Evolutionary conservation across 2,888 invertebrate genomes (phyloP), one percentile per base, ranked within the genome.

Genomic region (Stegophylla sp.): DNA sequence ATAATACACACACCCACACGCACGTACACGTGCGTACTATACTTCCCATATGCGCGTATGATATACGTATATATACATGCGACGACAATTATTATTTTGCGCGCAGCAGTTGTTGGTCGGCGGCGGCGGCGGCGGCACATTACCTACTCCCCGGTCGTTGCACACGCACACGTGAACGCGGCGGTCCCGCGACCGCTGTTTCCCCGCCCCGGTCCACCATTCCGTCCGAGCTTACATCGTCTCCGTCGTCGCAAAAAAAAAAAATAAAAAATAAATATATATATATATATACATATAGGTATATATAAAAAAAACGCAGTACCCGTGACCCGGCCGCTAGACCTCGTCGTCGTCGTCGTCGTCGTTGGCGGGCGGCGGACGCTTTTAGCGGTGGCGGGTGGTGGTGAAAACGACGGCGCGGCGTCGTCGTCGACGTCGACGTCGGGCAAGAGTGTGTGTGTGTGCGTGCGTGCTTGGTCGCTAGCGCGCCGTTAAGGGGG

Each of bases 251-350:
- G 23, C 56, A 20, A 23, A 23, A 56, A 56, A 56, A 23, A 53
- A 23, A 1, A 53, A 56, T 20, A 53, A 53, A 20, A 53, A n/a
- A n/a, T n/a, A n/a, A n/a, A n/a, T n/a, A n/a, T n/a, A n/a, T n/a
- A n/a, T n/a, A n/a, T n/a, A n/a, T n/a, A n/a, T n/a, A n/a, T n/a
- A 34, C 7, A 34, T 34, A 34, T 34, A 34, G 3, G 7, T 34
- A 34, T 34, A 34, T 34, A 34, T 5, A 34, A 34, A 34, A 34
- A 34, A 34, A 56, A 56, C 20, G 5, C 51, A 23, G 34, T 34
- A 64, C 63, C 74, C 51, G 63, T 75, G 74, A 75, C 74, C 74
- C 63, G 72, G 61, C 51, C 74, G 63, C 63, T 51, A 75, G 74
- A 75, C 74, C 74, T 75, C 74, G 74, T 64, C 72, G 72, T 72